Conservation (phyloP, 92 coral and sea anemone genomes). For the Anthopleura xanthogrammica region DNA sequence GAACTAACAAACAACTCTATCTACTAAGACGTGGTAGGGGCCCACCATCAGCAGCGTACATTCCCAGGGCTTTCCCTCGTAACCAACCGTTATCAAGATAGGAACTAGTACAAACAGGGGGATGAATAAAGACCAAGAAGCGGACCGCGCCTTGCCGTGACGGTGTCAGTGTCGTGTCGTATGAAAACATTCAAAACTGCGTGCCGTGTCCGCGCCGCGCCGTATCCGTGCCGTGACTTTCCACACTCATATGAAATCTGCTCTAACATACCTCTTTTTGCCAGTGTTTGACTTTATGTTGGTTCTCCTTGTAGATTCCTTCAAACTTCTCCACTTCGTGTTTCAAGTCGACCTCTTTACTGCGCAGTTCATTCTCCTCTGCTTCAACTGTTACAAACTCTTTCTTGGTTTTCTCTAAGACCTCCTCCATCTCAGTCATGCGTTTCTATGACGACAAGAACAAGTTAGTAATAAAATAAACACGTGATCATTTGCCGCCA, state of each 20-base stretch:
- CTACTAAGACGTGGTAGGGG: neutral
- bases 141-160: neutral
- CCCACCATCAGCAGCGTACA: too few relatives aligned
- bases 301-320: conserved; percentile 74
- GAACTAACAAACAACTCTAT: too few relatives aligned
- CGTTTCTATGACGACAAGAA: conserved; percentile 49
- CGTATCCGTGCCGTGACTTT: too few relatives aligned
- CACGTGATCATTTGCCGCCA: neutral
- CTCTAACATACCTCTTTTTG: conserved; percentile 70
- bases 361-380: conserved; percentile 72
- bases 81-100: neutral
- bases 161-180: too few relatives aligned
- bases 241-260: too few relatives aligned
- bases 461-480: neutral
- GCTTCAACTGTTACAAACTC: conserved; percentile 70
- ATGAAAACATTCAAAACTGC: too few relatives aligned
- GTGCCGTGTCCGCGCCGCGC: too few relatives aligned
- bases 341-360: conserved; percentile 88
- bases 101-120: neutral
- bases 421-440: conserved; percentile 70
- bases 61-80: too few relatives aligned
- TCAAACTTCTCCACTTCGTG: conserved; percentile 92
- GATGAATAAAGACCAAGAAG: neutral
- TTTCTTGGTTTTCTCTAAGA: conserved; percentile 37
- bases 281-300: conserved; percentile 86